Evolutionary conservation across 2,888 invertebrate species (phyloP).

Genomic region (Sialis fuliginosa): DNA sequence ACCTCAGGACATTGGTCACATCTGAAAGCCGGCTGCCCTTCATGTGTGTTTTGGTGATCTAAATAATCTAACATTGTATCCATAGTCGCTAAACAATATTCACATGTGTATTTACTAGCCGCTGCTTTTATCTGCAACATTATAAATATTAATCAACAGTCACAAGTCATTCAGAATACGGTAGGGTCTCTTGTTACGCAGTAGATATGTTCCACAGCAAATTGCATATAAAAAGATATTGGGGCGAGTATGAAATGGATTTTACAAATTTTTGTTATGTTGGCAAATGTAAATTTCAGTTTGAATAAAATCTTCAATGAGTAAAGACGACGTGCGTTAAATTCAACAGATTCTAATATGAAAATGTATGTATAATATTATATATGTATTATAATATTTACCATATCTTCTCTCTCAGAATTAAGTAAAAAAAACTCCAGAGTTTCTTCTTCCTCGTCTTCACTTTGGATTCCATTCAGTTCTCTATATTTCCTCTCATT

Average conservation of each 20-base stretch:
- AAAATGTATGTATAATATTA: too few relatives aligned
- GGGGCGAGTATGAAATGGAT: too few relatives aligned
- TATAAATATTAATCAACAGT: neutral
- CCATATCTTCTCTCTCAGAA: neutral
- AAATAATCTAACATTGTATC: slow-evolving; percentile 15
- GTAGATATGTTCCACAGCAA: too few relatives aligned
- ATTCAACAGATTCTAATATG: too few relatives aligned
- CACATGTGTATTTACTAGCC: slow-evolving; percentile 12
- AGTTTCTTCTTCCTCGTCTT: neutral
- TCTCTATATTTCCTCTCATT: neutral
- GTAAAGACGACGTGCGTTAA: too few relatives aligned
- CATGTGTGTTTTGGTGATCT: slow-evolving; percentile 16
- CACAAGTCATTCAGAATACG: too few relatives aligned
- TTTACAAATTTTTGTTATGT: too few relatives aligned
- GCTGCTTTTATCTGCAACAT: neutral
- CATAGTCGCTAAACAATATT: slow-evolving; percentile 14
- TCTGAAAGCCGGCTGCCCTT: slow-evolving; percentile 16
- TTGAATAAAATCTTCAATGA: too few relatives aligned
- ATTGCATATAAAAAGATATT: too few relatives aligned
- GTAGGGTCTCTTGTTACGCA: too few relatives aligned
- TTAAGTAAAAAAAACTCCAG: neutral
- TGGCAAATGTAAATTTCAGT: too few relatives aligned
- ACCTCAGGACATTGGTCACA: slow-evolving; percentile 16
- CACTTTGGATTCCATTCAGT: neutral
- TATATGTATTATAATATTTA: neutral